Evolutionary conservation across 23 tunicate genomes (phyloP).

Genomic region (Ciona savignyi): DNA sequence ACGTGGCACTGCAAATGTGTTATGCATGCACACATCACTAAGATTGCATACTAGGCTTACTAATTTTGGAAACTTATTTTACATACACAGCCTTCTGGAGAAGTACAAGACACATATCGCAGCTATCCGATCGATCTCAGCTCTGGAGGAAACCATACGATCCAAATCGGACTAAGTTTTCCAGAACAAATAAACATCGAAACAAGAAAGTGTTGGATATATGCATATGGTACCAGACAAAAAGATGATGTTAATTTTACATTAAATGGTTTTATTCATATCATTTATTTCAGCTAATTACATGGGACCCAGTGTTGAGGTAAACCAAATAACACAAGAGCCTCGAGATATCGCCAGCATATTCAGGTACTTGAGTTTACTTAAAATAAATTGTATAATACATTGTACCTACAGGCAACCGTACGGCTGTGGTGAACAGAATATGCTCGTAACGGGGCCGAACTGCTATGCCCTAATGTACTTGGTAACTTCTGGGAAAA

Average conservation of each 20-base stretch:
- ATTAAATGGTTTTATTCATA: no score
- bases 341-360: not conserved
- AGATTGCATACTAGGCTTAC: not conserved
- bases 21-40: not conserved
- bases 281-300: no score
- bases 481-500: constrained; percentile 15
- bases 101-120: constrained; percentile 6
- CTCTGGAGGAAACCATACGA: not conserved
- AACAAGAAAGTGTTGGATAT: constrained; percentile 42
- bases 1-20: not conserved
- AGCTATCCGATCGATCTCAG: constrained; percentile 6
- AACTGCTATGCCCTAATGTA: constrained; percentile 46
- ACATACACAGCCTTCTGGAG: constrained; percentile 17
- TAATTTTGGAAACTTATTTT: not conserved
- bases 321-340: not conserved
- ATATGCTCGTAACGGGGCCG: constrained; percentile 40
- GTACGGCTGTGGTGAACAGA: constrained; percentile 60
- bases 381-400: no score
- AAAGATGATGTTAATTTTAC: no score
- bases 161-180: constrained; percentile 9
- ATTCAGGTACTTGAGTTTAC: not conserved
- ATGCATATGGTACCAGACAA: constrained; percentile 54
- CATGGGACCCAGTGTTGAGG: not conserved
- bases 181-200: constrained; percentile 19
- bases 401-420: constrained; percentile 20